Evolutionary conservation across 1,140 invertebrate species (phyloP), one percentile per base, ranked within the genome.

Genomic region (Penaeus japonicus): DNA sequence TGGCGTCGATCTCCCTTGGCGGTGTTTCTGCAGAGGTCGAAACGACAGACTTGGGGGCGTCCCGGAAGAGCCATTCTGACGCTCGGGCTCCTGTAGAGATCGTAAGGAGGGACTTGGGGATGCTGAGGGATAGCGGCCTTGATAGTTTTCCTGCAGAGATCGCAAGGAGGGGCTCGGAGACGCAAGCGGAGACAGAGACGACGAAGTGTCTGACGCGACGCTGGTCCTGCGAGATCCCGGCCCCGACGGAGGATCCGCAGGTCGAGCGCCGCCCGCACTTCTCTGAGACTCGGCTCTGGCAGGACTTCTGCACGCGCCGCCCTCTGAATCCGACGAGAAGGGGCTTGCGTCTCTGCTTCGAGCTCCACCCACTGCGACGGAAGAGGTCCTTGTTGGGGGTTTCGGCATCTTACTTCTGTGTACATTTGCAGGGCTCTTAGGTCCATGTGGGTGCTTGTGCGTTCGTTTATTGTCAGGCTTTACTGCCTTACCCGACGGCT

Each of bases 331-430:
- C 55, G 83, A 84, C n/a, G 77, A 79, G 54, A 53, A 54, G 15
- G 65, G 83, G 55, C 83, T 54, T 5, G 83, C 18, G 62, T 70
- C 83, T 55, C 55, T 75, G 83, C 70, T 75, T 39, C 39, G 65
- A 20, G 83, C 65, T 54, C 83, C 62, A 55, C 47, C 65, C 65
- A 17, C 57, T 35, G 27, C 57, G 15, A 83, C 27, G 57, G 47
- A 53, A 62, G 57, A 39, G 12, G 10, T 27, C 32, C 30, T 62
- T n/a, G 57, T n/a, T n/a, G 27, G 17, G 12, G 85, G 75, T 20
- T 55, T 78, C n/a, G 75, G 55, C 39, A 62, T 65, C 75, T 86
- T 79, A 5, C 20, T 39, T 75, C 30, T 79, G 24, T 86, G 85
- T 32, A 78, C 62, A 24, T 77, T 47, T 15, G 35, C 57, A 24